Conservation (phyloP, 2,888 invertebrate species). For the Conus canariensis region DNA sequence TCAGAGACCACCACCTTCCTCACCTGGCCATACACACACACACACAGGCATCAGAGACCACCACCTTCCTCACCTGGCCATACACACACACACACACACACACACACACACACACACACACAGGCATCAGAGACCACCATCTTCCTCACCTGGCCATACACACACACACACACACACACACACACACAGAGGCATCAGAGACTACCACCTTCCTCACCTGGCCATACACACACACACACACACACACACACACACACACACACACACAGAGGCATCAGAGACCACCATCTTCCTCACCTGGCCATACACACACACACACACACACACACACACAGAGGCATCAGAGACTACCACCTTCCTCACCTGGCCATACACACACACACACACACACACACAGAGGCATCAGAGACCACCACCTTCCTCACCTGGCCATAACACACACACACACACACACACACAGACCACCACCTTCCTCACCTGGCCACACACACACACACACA, state of each 20-base stretch:
- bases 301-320: not conserved
- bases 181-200: too few species aligned
- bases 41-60: not conserved
- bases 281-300: not conserved
- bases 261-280: too few species aligned
- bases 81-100: not conserved
- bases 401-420: not conserved
- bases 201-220: too few species aligned
- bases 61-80: too few species aligned
- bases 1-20: not conserved
- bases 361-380: not conserved
- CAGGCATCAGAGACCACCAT: too few species aligned
- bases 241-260: too few species aligned
- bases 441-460: constrained; percentile 18
- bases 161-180: not conserved
- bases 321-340: not conserved
- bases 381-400: not conserved
- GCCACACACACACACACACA: not conserved
- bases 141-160: not conserved
- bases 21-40: constrained; percentile 63
- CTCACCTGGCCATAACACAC: constrained; percentile 64
- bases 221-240: too few species aligned
- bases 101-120: not conserved
- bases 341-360: too few species aligned
- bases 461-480: too few species aligned